Evolutionary conservation across 1,140 invertebrate genomes (phyloP), one percentile per base, ranked within the genome.

Genomic region (Berghia stephanieae): DNA sequence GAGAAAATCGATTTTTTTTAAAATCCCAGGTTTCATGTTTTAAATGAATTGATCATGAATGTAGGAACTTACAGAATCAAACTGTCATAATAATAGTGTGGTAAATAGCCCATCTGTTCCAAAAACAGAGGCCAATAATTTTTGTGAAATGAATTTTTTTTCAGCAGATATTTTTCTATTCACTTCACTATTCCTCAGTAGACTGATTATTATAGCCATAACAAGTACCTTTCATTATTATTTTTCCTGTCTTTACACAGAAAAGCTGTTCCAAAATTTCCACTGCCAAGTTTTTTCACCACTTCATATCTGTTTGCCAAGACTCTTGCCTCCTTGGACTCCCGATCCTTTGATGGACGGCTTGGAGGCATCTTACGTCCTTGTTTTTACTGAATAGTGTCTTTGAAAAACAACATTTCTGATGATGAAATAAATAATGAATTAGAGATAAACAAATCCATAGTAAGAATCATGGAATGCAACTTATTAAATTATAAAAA

Each of bases 261-360:
- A 79, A 83, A 89, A 3, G 87, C 89, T 46, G 86, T 89, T 18
- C 89, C 89, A 86, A 87, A 89, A 75, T 89, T 89, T n/a, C 89
- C 89, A 80, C 85, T 87, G 16, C 89, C 89, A 42, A 90, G 82
- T 80, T 86, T 88, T 77, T 83, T 86, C 40, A 86, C 82, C 52
- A 88, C 79, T 73, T 86, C 81, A 79, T 89, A 90, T 76, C 89
- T 83, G 70, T 88, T 88, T 21, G 84, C 87, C 27, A 88, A 72
- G 24, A 88, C 75, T 69, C 81, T 79, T 18, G 82, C 43, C 66
- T 84, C 81, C 63, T 85, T 85, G 13, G 81, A 78, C 24, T 83
- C 76, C 34, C 71, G 55, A 43, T 79, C 77, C 42, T 80, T 76
- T 60, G 74, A 42, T 27, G 81, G 70, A 77, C 78, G 81, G 44